Conservation (phyloP, 2,113 vertebrate genomes). For the Nettapus auritus region DNA sequence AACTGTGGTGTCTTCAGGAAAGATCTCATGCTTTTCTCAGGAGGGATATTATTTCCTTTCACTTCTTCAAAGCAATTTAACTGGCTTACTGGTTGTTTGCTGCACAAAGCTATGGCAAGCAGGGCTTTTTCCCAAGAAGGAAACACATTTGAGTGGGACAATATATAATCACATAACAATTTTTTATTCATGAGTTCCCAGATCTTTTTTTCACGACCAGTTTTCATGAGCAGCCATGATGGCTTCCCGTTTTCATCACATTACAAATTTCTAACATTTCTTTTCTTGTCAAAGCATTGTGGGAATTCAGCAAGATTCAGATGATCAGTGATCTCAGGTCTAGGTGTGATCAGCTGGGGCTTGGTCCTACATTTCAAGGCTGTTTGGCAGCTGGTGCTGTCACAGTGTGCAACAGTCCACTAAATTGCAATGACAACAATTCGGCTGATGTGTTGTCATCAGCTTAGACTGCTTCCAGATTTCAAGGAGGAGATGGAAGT, state of each 20-base stretch:
- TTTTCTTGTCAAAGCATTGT: not conserved
- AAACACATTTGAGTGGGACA: not conserved
- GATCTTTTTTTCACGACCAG: not conserved
- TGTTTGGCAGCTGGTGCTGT: not conserved
- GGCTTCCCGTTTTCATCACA: not conserved
- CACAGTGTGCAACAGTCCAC: not conserved
- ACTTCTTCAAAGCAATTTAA: not conserved
- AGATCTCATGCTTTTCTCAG: not conserved
- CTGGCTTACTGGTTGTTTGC: not conserved
- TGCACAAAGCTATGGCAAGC: not conserved
- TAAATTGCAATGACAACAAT: not conserved
- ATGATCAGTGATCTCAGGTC: not conserved
- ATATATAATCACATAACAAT: not conserved
- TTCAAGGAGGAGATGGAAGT: not conserved
- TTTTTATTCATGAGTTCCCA: not conserved
- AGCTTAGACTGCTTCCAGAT: not conserved
- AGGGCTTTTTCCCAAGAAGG: not conserved
- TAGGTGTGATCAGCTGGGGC: not conserved
- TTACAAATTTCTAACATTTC: not conserved
- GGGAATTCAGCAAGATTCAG: not conserved
- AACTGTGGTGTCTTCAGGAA: not conserved
- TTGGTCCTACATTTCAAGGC: not conserved
- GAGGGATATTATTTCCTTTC: not conserved
- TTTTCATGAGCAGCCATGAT: fast-evolving
- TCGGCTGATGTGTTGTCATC: not conserved